Conservation (phyloP, 2,113 vertebrate species). For the Callocephalon fimbriatum region DNA sequence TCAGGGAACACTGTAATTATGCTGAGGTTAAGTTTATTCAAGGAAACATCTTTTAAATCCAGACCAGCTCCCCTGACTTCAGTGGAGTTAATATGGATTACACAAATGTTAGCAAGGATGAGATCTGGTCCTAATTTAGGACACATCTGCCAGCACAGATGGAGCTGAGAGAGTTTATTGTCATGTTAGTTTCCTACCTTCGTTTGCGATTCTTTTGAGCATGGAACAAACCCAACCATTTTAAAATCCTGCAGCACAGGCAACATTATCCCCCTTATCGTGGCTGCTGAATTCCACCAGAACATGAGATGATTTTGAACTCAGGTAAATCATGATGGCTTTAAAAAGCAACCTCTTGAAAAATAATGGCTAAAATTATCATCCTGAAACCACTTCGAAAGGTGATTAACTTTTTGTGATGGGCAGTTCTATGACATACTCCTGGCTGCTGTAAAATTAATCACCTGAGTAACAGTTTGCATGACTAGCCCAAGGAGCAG, state of each 20-base stretch:
- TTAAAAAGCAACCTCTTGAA: background rate
- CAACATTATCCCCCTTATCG: background rate
- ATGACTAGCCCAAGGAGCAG: background rate
- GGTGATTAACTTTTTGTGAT: background rate
- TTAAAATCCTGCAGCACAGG: background rate
- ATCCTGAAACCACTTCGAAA: background rate
- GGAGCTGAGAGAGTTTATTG: background rate
- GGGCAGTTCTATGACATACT: background rate
- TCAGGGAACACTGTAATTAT: background rate
- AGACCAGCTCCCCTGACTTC: background rate
- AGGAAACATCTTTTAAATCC: background rate
- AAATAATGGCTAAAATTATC: background rate
- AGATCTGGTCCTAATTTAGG: slow-evolving; percentile 5
- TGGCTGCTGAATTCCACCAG: background rate
- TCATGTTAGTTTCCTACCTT: background rate
- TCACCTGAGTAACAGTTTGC: background rate
- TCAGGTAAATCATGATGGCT: background rate
- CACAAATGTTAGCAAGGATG: background rate
- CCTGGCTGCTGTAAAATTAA: background rate
- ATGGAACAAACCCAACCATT: background rate
- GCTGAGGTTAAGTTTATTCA: background rate
- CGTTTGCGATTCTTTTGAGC: background rate
- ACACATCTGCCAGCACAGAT: background rate
- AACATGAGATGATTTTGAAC: background rate
- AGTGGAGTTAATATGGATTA: background rate